Evolutionary conservation across 2,113 vertebrate genomes (phyloP).

Genomic region (Bufo gargarizans): DNA sequence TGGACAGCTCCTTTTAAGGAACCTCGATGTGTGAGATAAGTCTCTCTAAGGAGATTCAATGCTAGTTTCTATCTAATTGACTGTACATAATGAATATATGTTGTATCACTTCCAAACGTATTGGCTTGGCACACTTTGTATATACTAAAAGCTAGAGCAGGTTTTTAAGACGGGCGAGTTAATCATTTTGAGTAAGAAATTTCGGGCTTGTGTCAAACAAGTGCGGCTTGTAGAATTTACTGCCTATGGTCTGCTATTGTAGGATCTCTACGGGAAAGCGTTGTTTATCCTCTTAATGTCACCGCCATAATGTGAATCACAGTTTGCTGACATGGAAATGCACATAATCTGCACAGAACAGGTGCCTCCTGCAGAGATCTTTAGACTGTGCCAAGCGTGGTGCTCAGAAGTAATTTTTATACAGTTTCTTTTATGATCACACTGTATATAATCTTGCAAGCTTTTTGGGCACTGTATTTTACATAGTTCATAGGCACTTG

Average conservation of each 20-base stretch:
- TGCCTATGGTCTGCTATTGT: conserved; percentile 14
- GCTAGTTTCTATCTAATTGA: background rate
- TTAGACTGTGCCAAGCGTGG: background rate
- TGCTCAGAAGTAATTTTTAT: background rate
- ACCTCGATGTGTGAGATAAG: too few species aligned
- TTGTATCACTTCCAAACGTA: background rate
- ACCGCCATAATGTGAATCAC: background rate
- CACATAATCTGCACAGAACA: background rate
- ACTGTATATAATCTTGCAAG: too few species aligned
- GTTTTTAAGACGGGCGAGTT: background rate
- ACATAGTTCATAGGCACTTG: background rate
- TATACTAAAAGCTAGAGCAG: background rate
- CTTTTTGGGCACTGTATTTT: too few species aligned
- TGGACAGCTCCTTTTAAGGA: too few species aligned
- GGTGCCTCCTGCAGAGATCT: background rate
- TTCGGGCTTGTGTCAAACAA: background rate
- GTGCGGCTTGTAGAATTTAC: background rate
- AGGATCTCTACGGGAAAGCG: background rate
- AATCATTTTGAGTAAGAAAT: background rate
- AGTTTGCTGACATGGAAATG: background rate
- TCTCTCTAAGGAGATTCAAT: too few species aligned
- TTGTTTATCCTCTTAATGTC: conserved; percentile 22
- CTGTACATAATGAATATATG: background rate
- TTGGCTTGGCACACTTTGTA: background rate
- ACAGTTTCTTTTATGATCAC: too few species aligned